phyloP scores from a whole-genome alignment of 1,140 invertebrate species.

The Muscidifurax raptorellus region DNA sequence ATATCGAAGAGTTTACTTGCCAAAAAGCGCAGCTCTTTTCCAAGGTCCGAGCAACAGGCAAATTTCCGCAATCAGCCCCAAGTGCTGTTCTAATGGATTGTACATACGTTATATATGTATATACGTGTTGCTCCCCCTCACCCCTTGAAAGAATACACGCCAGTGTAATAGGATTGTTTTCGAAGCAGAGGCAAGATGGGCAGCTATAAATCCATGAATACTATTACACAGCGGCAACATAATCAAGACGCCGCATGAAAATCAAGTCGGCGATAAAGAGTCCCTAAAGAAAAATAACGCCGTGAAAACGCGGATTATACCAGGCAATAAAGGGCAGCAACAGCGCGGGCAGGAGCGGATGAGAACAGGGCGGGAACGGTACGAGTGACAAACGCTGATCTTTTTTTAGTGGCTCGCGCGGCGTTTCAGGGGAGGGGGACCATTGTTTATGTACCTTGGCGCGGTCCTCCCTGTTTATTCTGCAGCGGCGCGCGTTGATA shows the following conservation, averaged over 20 bases:
- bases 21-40: background rate
- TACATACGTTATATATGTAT: no score
- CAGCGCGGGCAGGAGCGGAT: background rate
- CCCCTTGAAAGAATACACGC: no score
- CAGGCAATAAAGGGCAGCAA: constrained; percentile 25
- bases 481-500: background rate
- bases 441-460: constrained; percentile 10
- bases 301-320: background rate
- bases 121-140: no score
- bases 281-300: background rate
- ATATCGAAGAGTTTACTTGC: background rate
- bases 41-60: background rate
- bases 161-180: no score
- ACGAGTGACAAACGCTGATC: constrained; percentile 1
- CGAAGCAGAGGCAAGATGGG: no score
- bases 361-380: background rate
- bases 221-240: background rate
- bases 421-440: background rate
- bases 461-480: background rate
- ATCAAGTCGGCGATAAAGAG: background rate
- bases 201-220: no score
- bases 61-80: background rate
- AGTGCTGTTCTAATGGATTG: background rate
- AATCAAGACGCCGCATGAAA: background rate
- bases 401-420: constrained; percentile 10